Base-by-base conservation (phyloP, 2,113 vertebrate genomes). In the Datnioides undecimradiatus region DNA sequence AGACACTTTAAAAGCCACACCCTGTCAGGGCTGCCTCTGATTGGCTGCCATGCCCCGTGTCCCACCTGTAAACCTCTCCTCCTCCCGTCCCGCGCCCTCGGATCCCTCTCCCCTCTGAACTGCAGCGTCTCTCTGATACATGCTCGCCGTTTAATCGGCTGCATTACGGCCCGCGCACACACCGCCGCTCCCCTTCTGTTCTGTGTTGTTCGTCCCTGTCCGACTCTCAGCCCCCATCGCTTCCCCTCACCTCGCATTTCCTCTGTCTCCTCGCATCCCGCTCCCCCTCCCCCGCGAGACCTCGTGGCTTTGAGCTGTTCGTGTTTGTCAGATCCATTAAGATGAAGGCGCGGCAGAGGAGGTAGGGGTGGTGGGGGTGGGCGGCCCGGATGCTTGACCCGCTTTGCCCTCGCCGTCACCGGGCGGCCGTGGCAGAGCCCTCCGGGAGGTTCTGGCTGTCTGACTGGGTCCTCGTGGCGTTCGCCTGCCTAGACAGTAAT, bases 261-360 rank as follows among this genome's bases (percentile, higher is more conserved):
- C 67, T n/a, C 10, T 16, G 19, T 21, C 49, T 8, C 45, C 29
- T n/a, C n/a, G n/a, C n/a, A n/a, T n/a, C n/a, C n/a, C n/a, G n/a
- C n/a, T n/a, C n/a, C 54, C 17, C 33, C 65, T 14, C 64, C 74
- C 69, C 49, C 36, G 6, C 3, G 29, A 63, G 74, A 67, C 82
- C 88, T 62, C 2, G 11, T 60, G 59, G 79, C 73, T 55, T 25
- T 29, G 66, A 76, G 79, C 57, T 74, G 82, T 89, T 82, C 55
- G 21, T 79, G 76, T 89, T 87, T 89, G 87, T 91, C 84, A 90
- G 72, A 57, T 83, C 82, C 72, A 82, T 86, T 88, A 79, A 43
- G 11, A 68, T 46, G 66, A 84, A 76, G 52, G 41, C 60, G 21
- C 21, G 27, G 67, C 8, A 23, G 69, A 60, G 63, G 40, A 63